Evolutionary conservation across 2,888 invertebrate species (phyloP).

Genomic region (Plutella xylostella): DNA sequence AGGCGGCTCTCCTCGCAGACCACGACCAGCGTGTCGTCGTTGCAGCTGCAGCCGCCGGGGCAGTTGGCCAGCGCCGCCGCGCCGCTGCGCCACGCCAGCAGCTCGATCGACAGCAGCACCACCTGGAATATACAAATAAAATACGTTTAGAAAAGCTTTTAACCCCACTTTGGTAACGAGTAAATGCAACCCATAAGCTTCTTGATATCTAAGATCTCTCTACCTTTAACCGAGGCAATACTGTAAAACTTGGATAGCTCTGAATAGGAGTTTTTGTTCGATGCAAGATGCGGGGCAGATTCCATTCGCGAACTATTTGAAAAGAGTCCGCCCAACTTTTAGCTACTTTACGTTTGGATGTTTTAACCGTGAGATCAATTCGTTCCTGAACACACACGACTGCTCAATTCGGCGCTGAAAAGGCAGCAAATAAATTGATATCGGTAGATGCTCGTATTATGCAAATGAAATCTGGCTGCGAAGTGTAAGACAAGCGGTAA

Average conservation of each 20-base stretch:
- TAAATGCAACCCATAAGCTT: too few relatives aligned
- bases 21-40: slow-evolving; percentile 89
- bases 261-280: too few relatives aligned
- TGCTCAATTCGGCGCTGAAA: background rate
- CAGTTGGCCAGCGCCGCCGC: slow-evolving; percentile 79
- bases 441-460: background rate
- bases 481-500: slow-evolving; percentile 4
- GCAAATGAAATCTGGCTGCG: slow-evolving; percentile 2
- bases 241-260: too few relatives aligned
- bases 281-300: background rate
- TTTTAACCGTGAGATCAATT: background rate
- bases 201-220: too few relatives aligned
- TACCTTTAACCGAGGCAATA: too few relatives aligned
- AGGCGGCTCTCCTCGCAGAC: slow-evolving; percentile 87
- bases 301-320: background rate
- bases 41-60: slow-evolving; percentile 88
- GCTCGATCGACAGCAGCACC: slow-evolving; percentile 43
- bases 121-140: slow-evolving; percentile 37
- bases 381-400: background rate
- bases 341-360: too few relatives aligned
- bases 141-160: background rate
- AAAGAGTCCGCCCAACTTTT: background rate
- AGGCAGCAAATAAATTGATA: slow-evolving; percentile 48
- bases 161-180: background rate
- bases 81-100: slow-evolving; percentile 48